Percentiles rank a stretch among this genome's conserved stretches.
These are phyloP conservation scores for Anguilla japonica DNA, from an alignment of 2,113 vertebrate genomes.

Conservation along the genomic window DNA sequence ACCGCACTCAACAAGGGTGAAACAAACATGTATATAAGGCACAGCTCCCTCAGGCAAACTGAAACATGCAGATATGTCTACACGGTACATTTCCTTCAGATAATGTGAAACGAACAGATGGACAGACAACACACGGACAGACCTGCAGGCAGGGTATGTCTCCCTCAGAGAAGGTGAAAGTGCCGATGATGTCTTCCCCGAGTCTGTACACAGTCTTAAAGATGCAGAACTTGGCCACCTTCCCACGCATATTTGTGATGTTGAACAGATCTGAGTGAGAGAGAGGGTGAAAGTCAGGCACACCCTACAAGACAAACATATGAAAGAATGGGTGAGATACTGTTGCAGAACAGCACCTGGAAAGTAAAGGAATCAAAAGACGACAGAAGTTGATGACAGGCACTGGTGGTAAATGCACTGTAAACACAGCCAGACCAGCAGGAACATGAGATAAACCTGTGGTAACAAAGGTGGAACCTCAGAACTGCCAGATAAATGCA, in stretches of 20 bases:
- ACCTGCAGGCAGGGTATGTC: constrained; percentile 96
- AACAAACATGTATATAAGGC: neutral
- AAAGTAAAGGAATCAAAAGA: neutral
- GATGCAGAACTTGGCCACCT: constrained; percentile 94
- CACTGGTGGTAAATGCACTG: neutral
- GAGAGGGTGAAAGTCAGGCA: constrained; percentile 1
- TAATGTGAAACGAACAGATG: neutral
- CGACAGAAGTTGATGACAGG: neutral
- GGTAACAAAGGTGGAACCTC: neutral
- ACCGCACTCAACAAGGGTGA: neutral
- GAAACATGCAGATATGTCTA: neutral
- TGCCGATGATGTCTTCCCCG: constrained; percentile 91
- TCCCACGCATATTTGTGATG: constrained; percentile 90
- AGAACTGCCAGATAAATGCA: neutral
- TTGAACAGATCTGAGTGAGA: constrained; percentile 84
- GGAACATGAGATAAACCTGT: too few species aligned
- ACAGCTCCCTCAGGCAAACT: neutral
- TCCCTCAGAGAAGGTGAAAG: constrained; percentile 91
- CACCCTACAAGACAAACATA: neutral
- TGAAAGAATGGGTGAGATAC: neutral
- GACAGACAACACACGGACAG: constrained; percentile 17
- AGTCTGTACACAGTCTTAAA: constrained; percentile 94
- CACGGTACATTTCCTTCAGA: neutral
- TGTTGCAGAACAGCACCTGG: neutral
- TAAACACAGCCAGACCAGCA: neutral